A percentile compares a stretch with the other conserved stretches of the same genome.
These are phyloP conservation scores for Caenorhabditis angaria DNA, from an alignment of 2,888 invertebrate genomes.

Conservation along the genomic window DNA sequence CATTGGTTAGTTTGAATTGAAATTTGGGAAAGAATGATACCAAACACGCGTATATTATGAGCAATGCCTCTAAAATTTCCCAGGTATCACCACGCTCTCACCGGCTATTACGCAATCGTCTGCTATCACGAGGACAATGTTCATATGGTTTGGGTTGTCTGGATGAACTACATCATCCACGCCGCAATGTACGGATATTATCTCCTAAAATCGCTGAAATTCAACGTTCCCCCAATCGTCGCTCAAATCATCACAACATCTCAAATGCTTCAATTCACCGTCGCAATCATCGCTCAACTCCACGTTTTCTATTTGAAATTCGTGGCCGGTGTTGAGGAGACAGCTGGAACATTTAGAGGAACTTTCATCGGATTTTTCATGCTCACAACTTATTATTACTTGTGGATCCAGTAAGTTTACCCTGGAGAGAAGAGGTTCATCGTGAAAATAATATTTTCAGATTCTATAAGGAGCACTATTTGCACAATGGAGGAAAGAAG, in stretches of 20 bases:
- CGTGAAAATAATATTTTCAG: slow-evolving; percentile 36
- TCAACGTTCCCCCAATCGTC: slow-evolving; percentile 62
- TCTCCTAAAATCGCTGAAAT: slow-evolving; percentile 63
- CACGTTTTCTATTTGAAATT: slow-evolving; percentile 53
- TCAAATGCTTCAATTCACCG: slow-evolving; percentile 68
- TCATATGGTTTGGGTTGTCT: slow-evolving; percentile 68
- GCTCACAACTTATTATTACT: slow-evolving; percentile 62
- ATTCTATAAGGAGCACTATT: slow-evolving; percentile 67
- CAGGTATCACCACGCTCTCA: slow-evolving; percentile 69
- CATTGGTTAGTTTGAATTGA: slow-evolving; percentile 40
- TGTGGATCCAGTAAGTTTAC: slow-evolving; percentile 57
- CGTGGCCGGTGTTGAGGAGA: slow-evolving; percentile 40
- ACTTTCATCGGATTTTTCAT: slow-evolving; percentile 62
- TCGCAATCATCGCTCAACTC: slow-evolving; percentile 63
- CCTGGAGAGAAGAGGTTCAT: not conserved
- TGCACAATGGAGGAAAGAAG: slow-evolving; percentile 65
- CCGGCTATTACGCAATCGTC: slow-evolving; percentile 68
- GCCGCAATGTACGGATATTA: slow-evolving; percentile 68
- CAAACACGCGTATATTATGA: not conserved
- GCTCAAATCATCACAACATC: slow-evolving; percentile 65
- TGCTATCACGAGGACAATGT: slow-evolving; percentile 68
- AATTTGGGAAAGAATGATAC: not conserved
- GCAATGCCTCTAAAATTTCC: not conserved
- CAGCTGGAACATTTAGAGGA: slow-evolving; percentile 60
- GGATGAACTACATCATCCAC: slow-evolving; percentile 67